Base-by-base conservation (phyloP, 2,888 invertebrate species). In the Hyposoter dolosus region DNA sequence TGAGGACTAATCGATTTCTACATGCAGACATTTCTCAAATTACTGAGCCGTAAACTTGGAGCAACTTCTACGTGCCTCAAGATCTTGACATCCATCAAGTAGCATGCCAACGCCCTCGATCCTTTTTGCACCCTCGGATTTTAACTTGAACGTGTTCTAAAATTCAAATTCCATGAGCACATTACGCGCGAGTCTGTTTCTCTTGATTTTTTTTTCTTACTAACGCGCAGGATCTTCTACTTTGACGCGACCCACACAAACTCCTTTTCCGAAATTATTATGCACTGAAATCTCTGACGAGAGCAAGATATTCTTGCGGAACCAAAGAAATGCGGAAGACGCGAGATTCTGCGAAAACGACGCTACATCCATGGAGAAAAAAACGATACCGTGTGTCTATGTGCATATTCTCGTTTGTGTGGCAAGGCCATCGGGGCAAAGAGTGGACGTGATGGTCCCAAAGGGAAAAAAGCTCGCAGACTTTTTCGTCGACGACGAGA, bases 101-200 rank as follows among this genome's bases (percentile, higher is more conserved):
- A 19, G 35, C 23, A 53, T 68, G 47, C 65, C 43, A 76, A 81
- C 23, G 28, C 15, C 45, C 23, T 66, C 43, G 32, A 10, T n/a
- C n/a, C 19, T n/a, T 23, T 23, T n/a, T n/a, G 79, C 19, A 80
- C 77, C 83, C 66, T 87, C 78, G 28, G 83, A 88, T 78, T 74
- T 85, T 85, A 83, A 72, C 84, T 89, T 90, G 89, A 85, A 89
- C 88, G 88, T 81, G 63, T 78, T 66, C 68, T 74, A n/a, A 75
- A 87, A 92, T 92, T 90, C 88, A 90, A 91, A 92, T 90, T 90
- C 74, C 72, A 12, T 56, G 72, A 60, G 89, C 88, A 90, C 86
- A 80, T 82, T 75, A 60, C n/a, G n/a, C 72, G 40, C 74, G 50
- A 68, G 45, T 17, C 80, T 69, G 47, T 66, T 40, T 43, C 32